Evolutionary conservation across 2,113 vertebrate species (phyloP).

Genomic region (Quiscalus mexicanus): DNA sequence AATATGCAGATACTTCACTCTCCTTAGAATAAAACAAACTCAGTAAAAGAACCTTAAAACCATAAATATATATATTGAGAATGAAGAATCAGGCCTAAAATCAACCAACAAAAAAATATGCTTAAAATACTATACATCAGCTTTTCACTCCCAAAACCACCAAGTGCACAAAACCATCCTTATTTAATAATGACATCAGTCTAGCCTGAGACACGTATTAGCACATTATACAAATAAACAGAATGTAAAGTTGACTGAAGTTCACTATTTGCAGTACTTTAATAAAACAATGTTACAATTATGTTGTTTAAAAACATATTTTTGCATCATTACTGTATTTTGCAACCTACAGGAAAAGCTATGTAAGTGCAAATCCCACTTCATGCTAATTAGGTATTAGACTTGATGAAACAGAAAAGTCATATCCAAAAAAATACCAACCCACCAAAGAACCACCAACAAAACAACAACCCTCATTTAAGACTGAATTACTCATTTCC

Average conservation of each 20-base stretch:
- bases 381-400: background rate
- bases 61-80: background rate
- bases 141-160: background rate
- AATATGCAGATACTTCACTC: background rate
- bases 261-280: background rate
- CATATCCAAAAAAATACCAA: background rate
- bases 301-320: background rate
- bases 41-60: background rate
- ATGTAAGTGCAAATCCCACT: background rate
- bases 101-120: background rate
- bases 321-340: background rate
- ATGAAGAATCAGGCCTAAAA: conserved; percentile 3
- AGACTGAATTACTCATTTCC: background rate
- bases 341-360: background rate
- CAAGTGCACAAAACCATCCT: background rate
- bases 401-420: background rate
- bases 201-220: background rate
- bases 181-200: background rate
- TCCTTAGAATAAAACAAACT: background rate
- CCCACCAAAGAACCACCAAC: background rate
- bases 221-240: background rate
- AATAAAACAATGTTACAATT: background rate
- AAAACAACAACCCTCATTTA: background rate
- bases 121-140: background rate
- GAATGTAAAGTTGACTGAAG: background rate